A percentile compares a stretch with the other conserved stretches of the same genome.
phyloP scores from a whole-genome alignment of 2,113 vertebrate species.

The Neogobius melanostomus region DNA sequence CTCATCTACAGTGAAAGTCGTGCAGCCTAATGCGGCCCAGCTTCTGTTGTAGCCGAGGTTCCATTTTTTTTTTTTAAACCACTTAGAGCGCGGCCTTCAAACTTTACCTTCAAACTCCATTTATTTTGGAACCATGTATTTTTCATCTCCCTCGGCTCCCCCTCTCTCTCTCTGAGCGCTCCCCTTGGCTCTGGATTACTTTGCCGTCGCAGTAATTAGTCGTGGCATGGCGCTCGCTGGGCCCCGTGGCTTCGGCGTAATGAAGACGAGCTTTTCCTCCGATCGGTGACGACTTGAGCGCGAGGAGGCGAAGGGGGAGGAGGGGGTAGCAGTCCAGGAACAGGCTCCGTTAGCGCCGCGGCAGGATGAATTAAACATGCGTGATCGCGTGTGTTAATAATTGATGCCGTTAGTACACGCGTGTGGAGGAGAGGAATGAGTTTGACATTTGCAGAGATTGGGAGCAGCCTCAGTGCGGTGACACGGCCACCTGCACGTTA shows the following conservation, averaged over 20 bases:
- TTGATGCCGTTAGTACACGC: background rate
- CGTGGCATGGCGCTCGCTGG: constrained; percentile 70
- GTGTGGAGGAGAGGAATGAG: constrained; percentile 1
- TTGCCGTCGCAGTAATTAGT: constrained; percentile 68
- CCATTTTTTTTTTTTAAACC: too few relatives aligned
- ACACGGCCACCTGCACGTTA: background rate
- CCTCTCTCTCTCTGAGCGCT: constrained; percentile 14
- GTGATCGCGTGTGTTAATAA: constrained; percentile 1
- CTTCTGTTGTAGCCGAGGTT: too few relatives aligned
- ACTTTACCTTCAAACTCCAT: too few relatives aligned
- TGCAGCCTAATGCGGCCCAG: too few relatives aligned
- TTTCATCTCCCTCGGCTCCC: constrained; percentile 11
- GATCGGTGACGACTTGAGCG: constrained; percentile 56
- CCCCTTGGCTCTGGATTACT: constrained; percentile 53
- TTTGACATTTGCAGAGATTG: constrained; percentile 8
- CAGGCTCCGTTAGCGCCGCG: too few relatives aligned
- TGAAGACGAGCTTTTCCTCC: constrained; percentile 69
- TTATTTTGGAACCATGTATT: too few relatives aligned
- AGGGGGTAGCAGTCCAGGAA: background rate
- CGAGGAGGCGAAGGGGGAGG: background rate
- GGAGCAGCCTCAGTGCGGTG: background rate
- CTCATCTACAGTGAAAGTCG: too few relatives aligned
- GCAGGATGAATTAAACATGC: background rate
- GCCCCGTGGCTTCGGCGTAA: constrained; percentile 66
- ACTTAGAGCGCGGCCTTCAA: too few relatives aligned